These are phyloP conservation scores for Drosophila orosa DNA, from an alignment of 1,140 invertebrate species.

Conservation along the genomic window DNA sequence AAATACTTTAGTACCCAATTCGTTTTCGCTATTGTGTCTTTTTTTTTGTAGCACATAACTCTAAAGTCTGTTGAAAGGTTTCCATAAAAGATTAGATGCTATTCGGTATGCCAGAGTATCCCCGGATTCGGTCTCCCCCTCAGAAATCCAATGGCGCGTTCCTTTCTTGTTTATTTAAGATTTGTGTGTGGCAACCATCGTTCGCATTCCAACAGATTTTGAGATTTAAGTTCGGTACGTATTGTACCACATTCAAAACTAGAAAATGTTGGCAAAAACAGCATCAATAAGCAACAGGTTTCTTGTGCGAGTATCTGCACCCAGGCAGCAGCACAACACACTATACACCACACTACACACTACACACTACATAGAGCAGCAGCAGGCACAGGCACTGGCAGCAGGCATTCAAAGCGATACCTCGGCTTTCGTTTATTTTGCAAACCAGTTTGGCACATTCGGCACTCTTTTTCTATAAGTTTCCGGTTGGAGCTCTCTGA, in stretches of 20 bases:
- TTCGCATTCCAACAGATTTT: slow-evolving; percentile 60
- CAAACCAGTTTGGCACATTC: slow-evolving; percentile 65
- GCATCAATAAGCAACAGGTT: slow-evolving; percentile 66
- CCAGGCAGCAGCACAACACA: slow-evolving; percentile 43
- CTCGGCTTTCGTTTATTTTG: slow-evolving; percentile 59
- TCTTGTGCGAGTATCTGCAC: slow-evolving; percentile 48
- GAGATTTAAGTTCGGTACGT: slow-evolving; percentile 61
- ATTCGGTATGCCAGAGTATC: slow-evolving; percentile 13
- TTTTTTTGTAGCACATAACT: neutral
- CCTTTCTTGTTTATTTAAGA: slow-evolving; percentile 49
- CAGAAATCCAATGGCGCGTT: slow-evolving; percentile 13
- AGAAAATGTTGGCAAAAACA: slow-evolving; percentile 62
- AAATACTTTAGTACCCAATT: neutral
- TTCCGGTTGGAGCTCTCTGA: slow-evolving; percentile 49
- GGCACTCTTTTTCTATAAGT: slow-evolving; percentile 56
- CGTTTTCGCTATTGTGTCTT: neutral
- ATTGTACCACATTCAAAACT: slow-evolving; percentile 65
- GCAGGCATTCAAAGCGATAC: slow-evolving; percentile 39
- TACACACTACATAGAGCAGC: slow-evolving; percentile 13
- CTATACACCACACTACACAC: slow-evolving; percentile 8
- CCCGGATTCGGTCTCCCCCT: slow-evolving; percentile 8
- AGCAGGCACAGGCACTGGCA: slow-evolving; percentile 16
- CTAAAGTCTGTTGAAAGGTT: neutral
- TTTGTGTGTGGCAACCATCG: slow-evolving; percentile 56
- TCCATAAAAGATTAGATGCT: neutral